Conservation (phyloP, 1,140 invertebrate genomes). For the Gonatopus flavifemur region DNA sequence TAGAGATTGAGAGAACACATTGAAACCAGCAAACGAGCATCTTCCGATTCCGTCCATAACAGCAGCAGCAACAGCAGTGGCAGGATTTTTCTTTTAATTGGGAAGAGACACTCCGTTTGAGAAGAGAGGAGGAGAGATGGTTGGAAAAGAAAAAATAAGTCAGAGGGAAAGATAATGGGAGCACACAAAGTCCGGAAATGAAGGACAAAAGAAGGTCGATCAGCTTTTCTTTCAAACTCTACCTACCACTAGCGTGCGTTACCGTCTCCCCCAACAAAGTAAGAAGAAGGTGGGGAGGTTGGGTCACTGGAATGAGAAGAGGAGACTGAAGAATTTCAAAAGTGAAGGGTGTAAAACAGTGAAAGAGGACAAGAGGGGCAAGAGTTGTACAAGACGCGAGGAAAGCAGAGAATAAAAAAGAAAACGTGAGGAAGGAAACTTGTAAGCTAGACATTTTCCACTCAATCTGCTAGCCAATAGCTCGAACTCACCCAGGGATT, state of each 20-base stretch:
- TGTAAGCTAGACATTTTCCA: slow-evolving; percentile 36
- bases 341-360: slow-evolving; percentile 13
- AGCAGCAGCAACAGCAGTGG: too few species aligned
- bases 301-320: neutral
- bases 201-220: slow-evolving; percentile 26
- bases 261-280: neutral
- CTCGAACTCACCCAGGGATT: slow-evolving; percentile 16
- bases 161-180: neutral
- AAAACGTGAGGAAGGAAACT: slow-evolving; percentile 14
- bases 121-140: too few species aligned
- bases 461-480: slow-evolving; percentile 35
- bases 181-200: too few species aligned
- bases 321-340: neutral
- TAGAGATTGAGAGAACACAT: too few species aligned
- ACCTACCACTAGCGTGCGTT: neutral
- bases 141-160: slow-evolving; percentile 20
- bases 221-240: slow-evolving; percentile 15
- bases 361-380: slow-evolving; percentile 9
- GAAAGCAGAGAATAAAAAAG: neutral
- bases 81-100: slow-evolving; percentile 30
- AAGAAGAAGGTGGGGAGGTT: neutral
- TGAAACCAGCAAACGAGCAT: too few species aligned
- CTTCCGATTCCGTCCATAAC: neutral
- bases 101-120: too few species aligned
- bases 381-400: neutral